Evolutionary conservation across 2,113 vertebrate species (phyloP), one percentile per base, ranked within the genome.

Genomic region (Tetrax tetrax): DNA sequence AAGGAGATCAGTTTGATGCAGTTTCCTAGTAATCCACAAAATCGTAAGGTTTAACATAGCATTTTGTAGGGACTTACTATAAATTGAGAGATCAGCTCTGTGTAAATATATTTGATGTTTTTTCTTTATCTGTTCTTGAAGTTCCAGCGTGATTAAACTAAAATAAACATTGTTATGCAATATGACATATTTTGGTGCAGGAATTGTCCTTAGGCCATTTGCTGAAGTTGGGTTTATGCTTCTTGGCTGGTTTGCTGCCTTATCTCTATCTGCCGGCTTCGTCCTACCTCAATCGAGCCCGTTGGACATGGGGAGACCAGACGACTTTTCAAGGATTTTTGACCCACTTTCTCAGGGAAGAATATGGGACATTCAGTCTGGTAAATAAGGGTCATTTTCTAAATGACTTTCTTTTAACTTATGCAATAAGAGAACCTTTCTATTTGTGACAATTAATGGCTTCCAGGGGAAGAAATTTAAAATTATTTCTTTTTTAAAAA

Each of bases 241-340:
- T 99, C 92, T 93, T 98, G 50, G 89, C 97, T 72, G 99, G 99
- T 38, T 98, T 99, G 75, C 96, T 99, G 95, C 99, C 99, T 29
- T 99, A 99, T 95, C 72, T 98, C 94, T 99, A 99, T 98, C 98
- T 99, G 89, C 99, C 99, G 16, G 70, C 98, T 74, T 99, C 99
- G 3, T 99, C 99, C 95, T 98, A 98, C 98, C 92, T 99, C 95
- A 99, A 92, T 96, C 97, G 68, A 48, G 99, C 99, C 54, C 99
- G 98, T 66, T 99, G 99, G 99, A 99, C 98, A 94, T 99, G 99
- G 99, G 99, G 99, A 90, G 99, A 99, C 98, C 99, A 99, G 98
- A 99, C 99, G 15, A 98, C 98, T n/a, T 45, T 99, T 80, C 97
- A 95, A 35, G 99, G 99, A 59, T 98, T 99, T 95, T 95, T 99